A percentile compares a stretch with the other conserved stretches of the same genome.
Conservation (phyloP, 1,140 invertebrate species). For the Eupristina koningsbergeri region DNA sequence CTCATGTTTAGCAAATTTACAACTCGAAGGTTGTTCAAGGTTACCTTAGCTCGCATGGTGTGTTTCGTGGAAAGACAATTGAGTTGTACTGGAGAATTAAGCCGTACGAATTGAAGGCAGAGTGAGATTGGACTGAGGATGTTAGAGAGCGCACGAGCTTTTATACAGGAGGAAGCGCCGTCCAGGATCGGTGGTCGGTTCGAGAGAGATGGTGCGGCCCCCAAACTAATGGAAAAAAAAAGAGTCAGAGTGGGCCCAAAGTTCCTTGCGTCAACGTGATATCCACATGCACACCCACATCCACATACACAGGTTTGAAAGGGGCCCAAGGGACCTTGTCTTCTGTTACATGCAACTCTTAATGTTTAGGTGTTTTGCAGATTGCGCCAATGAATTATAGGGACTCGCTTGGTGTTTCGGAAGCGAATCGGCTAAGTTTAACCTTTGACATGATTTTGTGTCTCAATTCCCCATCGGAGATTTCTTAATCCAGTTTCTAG, state of each 20-base stretch:
- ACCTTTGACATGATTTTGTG: background rate
- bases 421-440: background rate
- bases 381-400: background rate
- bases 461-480: too few species aligned
- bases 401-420: background rate
- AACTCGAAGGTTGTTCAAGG: background rate
- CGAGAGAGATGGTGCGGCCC: slow-evolving; percentile 51
- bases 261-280: slow-evolving; percentile 14
- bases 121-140: slow-evolving; percentile 32
- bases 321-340: background rate
- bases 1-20: too few species aligned
- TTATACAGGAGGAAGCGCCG: slow-evolving; percentile 62
- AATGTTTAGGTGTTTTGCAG: too few species aligned
- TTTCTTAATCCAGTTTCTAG: too few species aligned
- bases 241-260: slow-evolving; percentile 18
- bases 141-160: slow-evolving; percentile 56
- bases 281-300: too few species aligned
- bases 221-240: slow-evolving; percentile 49
- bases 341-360: background rate
- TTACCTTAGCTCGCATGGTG: slow-evolving; percentile 33
- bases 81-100: background rate
- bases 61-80: background rate
- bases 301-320: background rate
- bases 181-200: background rate
- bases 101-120: background rate